Conservation (phyloP, 2,888 invertebrate species). For the Seladonia tumulorum region DNA sequence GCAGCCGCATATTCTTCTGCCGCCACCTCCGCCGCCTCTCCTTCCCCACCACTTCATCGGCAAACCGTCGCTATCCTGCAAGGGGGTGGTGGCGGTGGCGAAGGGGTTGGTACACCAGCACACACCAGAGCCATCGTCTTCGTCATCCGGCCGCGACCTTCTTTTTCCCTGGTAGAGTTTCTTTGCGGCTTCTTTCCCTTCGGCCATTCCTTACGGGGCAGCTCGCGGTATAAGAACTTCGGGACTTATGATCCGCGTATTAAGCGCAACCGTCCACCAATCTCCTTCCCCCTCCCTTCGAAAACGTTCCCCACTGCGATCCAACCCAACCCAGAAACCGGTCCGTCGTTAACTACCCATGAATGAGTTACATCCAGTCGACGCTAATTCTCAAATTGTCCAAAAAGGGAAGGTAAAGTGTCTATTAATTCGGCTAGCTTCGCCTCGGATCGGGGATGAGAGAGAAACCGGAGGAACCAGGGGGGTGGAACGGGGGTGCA, state of each 20-base stretch:
- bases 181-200: constrained; percentile 50
- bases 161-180: constrained; percentile 54
- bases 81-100: neutral
- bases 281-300: neutral
- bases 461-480: constrained; percentile 30
- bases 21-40: constrained; percentile 45
- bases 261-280: constrained; percentile 68
- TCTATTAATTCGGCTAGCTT: constrained; percentile 74
- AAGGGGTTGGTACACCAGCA: constrained; percentile 20
- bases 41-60: constrained; percentile 49
- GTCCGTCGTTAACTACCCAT: constrained; percentile 82
- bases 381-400: constrained; percentile 80
- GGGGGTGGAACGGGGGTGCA: constrained; percentile 12
- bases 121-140: constrained; percentile 57
- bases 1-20: constrained; percentile 81
- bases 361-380: constrained; percentile 81
- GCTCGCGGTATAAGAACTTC: constrained; percentile 73
- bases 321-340: neutral
- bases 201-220: constrained; percentile 37
- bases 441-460: constrained; percentile 17
- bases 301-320: neutral
- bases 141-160: constrained; percentile 70
- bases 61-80: constrained; percentile 35
- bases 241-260: constrained; percentile 80
- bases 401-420: constrained; percentile 71